Percentiles rank a stretch among this genome's conserved stretches.
These are phyloP conservation scores for Falco concolor DNA, from an alignment of 2,797 vertebrate genomes.

Conservation along the genomic window DNA sequence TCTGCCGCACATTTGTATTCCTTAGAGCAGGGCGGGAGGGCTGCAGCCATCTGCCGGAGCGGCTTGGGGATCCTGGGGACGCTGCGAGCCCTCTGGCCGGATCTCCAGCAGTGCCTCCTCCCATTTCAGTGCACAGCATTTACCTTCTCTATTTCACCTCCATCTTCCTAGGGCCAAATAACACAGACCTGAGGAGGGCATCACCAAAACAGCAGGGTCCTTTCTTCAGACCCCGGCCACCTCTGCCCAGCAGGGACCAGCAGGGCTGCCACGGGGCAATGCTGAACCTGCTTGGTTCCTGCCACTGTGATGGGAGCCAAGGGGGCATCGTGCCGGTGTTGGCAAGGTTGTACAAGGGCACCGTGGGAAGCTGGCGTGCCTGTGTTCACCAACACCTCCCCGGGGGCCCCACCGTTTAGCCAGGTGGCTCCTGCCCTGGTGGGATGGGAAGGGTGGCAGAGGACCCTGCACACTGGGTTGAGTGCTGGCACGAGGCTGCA, in stretches of 20 bases:
- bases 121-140: not conserved
- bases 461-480: not conserved
- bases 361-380: accelerated
- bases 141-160: not conserved
- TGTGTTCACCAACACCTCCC: not conserved
- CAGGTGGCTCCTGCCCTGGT: not conserved
- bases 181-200: not conserved
- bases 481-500: not conserved
- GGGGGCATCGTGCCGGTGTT: accelerated
- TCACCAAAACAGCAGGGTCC: not conserved
- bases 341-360: not conserved
- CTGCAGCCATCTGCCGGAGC: constrained; percentile 40
- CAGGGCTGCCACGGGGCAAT: not conserved
- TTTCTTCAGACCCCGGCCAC: not conserved
- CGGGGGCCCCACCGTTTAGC: not conserved
- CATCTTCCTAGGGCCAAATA: not conserved
- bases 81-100: accelerated
- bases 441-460: not conserved
- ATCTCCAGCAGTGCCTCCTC: not conserved
- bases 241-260: not conserved
- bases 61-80: not conserved
- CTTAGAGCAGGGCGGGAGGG: constrained; percentile 1
- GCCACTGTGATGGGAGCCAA: accelerated
- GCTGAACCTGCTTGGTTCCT: not conserved
- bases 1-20: constrained; percentile 34